Base-by-base conservation (phyloP, 1,140 invertebrate species). In the Pachypeltis micranthus region DNA sequence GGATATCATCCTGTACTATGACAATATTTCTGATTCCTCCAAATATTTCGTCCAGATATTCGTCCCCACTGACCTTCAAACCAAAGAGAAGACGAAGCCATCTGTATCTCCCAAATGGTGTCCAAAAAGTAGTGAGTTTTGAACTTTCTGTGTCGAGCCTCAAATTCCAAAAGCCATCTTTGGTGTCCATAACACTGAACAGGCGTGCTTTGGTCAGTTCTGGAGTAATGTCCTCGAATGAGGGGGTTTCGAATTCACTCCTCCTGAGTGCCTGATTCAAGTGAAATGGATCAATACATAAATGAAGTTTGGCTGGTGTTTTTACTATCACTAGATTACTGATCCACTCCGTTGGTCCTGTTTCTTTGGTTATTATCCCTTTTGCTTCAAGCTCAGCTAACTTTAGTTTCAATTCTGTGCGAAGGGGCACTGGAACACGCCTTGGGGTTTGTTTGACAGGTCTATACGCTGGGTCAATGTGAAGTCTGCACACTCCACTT, bases 31-130 rank as follows among this genome's bases (percentile, higher is more conserved):
- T n/a, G n/a, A n/a, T n/a, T n/a, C n/a, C n/a, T n/a, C n/a, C n/a
- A n/a, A n/a, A n/a, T n/a, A 21, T 3, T 23, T 10, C 25, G 24
- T n/a, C 23, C n/a, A 58, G 21, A 2, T 34, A 4, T 59, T 63
- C 2, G 1, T 27, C 27, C 7, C 73, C 70, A 2, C 69, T 69
- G 44, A 65, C 67, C 26, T 59, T 67, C 2, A 79, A 67, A 3
- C 75, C 74, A 67, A 78, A 77, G 2, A 74, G 74, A n/a, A 76
- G 60, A 47, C 75, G 67, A 26, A 67, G 66, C 63, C 71, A 75
- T 34, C 68, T 66, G 66, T 69, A 78, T 55, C 72, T 63, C 0
- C 73, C 76, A 71, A 75, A 77, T 16, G 74, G 74, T 2, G 56
- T 58, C 21, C 56, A 25, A 68, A 79, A 78, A 27, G 78, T 79